Conservation (phyloP, 2,888 invertebrate species). For the Scaptomyza reducta region DNA sequence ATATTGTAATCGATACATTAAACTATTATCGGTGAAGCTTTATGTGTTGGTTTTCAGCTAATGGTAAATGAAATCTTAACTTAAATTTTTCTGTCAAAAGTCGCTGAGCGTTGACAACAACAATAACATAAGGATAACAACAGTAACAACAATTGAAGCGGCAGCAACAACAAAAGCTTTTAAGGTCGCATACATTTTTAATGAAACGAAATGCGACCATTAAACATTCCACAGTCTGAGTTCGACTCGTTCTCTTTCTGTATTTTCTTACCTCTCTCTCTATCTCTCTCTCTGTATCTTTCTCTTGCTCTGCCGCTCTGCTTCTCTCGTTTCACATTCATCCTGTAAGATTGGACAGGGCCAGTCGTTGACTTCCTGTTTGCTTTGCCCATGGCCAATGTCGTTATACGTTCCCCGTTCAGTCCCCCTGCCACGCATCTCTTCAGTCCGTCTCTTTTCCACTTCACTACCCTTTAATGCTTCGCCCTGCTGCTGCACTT, state of each 20-base stretch:
- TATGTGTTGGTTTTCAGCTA: background rate
- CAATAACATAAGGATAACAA: constrained; percentile 53
- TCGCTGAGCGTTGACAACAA: constrained; percentile 40
- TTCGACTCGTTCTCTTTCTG: constrained; percentile 19
- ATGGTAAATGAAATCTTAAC: constrained; percentile 23
- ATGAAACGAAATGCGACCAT: constrained; percentile 79
- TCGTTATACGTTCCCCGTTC: constrained; percentile 22
- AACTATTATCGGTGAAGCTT: too few species aligned
- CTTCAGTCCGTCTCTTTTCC: background rate
- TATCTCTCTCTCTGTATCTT: background rate
- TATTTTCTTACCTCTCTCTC: background rate
- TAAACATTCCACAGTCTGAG: constrained; percentile 68
- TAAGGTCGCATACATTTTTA: constrained; percentile 77
- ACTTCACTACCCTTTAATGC: background rate
- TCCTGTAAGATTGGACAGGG: constrained; percentile 24
- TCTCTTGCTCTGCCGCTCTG: background rate
- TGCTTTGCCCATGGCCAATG: constrained; percentile 59
- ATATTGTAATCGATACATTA: too few species aligned
- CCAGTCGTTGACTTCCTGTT: constrained; percentile 56
- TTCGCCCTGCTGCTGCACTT: constrained; percentile 19
- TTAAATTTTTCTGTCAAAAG: constrained; percentile 34
- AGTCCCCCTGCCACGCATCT: background rate
- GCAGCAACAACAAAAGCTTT: constrained; percentile 72
- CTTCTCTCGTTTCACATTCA: background rate
- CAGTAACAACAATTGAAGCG: constrained; percentile 51